phyloP scores from a whole-genome alignment of 2,888 invertebrate species.

The Tanypteryx hageni region DNA sequence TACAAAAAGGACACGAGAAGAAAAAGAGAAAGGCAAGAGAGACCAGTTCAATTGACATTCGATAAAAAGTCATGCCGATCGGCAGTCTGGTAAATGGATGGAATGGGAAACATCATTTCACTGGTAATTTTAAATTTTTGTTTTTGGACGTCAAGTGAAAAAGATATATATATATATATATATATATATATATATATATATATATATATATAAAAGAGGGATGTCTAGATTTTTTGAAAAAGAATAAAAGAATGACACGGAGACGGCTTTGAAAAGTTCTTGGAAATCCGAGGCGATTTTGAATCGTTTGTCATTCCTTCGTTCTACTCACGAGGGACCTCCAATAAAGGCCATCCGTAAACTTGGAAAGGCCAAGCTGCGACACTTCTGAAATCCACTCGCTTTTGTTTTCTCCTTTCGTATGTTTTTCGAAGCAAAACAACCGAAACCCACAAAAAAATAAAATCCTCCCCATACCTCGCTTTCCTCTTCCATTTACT shows the following conservation, averaged over 20 bases:
- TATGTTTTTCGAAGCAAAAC: not conserved
- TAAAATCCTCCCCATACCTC: not conserved
- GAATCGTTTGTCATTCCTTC: not conserved
- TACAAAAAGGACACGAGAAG: too few species aligned
- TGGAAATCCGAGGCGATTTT: slow-evolving; percentile 11
- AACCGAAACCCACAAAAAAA: not conserved
- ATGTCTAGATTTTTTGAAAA: not conserved
- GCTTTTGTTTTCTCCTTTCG: not conserved
- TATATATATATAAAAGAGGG: too few species aligned
- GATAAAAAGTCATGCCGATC: too few species aligned
- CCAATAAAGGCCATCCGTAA: not conserved
- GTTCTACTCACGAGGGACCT: not conserved
- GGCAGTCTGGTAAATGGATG: too few species aligned
- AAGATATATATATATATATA: too few species aligned
- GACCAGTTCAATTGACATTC: too few species aligned
- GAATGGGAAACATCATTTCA: too few species aligned
- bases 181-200: too few species aligned
- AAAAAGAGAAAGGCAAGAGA: too few species aligned
- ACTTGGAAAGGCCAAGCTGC: not conserved
- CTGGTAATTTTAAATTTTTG: too few species aligned
- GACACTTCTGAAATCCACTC: not conserved
- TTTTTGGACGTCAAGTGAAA: too few species aligned
- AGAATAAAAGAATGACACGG: not conserved
- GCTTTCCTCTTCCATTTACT: not conserved
- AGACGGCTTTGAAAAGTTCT: not conserved